Evolutionary conservation across 2,113 vertebrate genomes (phyloP).

Genomic region (Channa maculata): DNA sequence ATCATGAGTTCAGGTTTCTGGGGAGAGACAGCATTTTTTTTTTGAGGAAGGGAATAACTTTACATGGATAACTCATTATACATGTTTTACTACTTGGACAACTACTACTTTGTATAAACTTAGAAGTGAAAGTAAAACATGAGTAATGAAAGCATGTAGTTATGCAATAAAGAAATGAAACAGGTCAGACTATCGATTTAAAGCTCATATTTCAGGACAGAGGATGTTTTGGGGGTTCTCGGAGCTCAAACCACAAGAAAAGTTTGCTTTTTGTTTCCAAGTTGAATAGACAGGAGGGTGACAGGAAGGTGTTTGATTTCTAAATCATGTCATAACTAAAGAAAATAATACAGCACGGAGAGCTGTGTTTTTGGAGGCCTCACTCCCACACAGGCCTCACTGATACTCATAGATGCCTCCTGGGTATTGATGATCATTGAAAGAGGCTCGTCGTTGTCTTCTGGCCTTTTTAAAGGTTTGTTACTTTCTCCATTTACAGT

Average conservation of each 20-base stretch:
- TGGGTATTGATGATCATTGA: conserved; percentile 50
- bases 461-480: conserved; percentile 51
- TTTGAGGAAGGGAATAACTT: conserved; percentile 32
- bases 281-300: conserved; percentile 13
- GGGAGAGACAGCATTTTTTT: conserved; percentile 43
- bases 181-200: conserved; percentile 45
- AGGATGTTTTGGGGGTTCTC: conserved; percentile 48
- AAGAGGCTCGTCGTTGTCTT: conserved; percentile 58
- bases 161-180: conserved; percentile 28
- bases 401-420: conserved; percentile 28
- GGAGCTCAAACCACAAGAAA: conserved; percentile 28
- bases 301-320: conserved; percentile 39
- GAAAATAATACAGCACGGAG: neutral
- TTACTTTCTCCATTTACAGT: conserved; percentile 21
- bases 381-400: conserved; percentile 19
- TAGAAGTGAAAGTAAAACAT: conserved; percentile 31
- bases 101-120: conserved; percentile 1
- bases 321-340: conserved; percentile 38
- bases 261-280: conserved; percentile 30
- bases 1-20: conserved; percentile 64
- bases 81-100: conserved; percentile 33
- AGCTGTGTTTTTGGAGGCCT: conserved; percentile 1
- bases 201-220: conserved; percentile 55
- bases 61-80: conserved; percentile 47
- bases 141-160: conserved; percentile 31